phyloP scores from a whole-genome alignment of 2,888 invertebrate species.

The Onthophagus sagittarius region DNA sequence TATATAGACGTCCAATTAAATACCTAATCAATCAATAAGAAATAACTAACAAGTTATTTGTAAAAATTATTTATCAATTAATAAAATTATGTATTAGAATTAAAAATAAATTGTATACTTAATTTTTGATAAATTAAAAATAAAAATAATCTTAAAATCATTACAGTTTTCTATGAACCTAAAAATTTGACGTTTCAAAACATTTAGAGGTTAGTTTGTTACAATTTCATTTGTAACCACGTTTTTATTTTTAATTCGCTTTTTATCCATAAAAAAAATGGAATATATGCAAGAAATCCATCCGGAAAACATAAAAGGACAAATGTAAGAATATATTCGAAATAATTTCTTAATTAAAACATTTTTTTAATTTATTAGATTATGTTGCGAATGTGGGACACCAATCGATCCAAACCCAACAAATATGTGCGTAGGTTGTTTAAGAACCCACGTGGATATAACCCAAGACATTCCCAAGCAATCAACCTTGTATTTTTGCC shows the following conservation, averaged over 20 bases:
- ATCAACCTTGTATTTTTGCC: conserved; percentile 83
- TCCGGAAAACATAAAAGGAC: background rate
- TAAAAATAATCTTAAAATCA: too few relatives aligned
- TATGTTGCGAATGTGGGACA: conserved; percentile 93
- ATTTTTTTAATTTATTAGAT: conserved; percentile 47
- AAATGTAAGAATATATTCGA: background rate
- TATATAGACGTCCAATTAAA: too few relatives aligned
- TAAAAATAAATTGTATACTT: background rate
- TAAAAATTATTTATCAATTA: too few relatives aligned
- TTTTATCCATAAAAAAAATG: background rate
- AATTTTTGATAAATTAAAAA: too few relatives aligned
- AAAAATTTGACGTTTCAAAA: too few relatives aligned
- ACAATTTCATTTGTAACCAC: background rate
- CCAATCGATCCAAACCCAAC: conserved; percentile 92
- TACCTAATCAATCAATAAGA: too few relatives aligned
- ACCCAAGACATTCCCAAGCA: conserved; percentile 96
- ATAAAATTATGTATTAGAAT: too few relatives aligned
- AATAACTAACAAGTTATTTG: too few relatives aligned
- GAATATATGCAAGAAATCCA: conserved; percentile 6
- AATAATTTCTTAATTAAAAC: conserved; percentile 2
- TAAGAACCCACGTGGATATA: conserved; percentile 89
- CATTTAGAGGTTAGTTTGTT: background rate
- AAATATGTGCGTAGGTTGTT: conserved; percentile 95
- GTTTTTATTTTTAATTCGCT: background rate
- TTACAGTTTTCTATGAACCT: too few relatives aligned